Base-by-base conservation (phyloP, 2,888 invertebrate genomes). In the Falcaria lacertinaria region DNA sequence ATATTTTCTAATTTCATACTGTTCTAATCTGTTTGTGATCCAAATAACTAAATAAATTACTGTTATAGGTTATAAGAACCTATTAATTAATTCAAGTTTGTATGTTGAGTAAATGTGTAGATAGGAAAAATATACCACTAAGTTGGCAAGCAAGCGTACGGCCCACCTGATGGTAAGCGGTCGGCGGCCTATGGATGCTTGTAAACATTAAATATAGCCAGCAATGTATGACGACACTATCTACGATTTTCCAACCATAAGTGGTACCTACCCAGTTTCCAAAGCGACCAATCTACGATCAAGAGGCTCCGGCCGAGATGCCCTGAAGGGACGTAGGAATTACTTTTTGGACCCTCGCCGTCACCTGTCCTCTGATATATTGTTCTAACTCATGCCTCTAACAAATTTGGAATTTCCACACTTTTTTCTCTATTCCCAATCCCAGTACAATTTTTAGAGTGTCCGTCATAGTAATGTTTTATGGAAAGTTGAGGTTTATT, bases 321-420 rank as follows among this genome's bases (percentile, higher is more conserved):
- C 60, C 60, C 60, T 51, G 47, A 44, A 60, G 60, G 57, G 60
- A 48, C 51, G 48, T 42, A 48, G 47, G 57, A 59, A 60, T 61
- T 56, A 60, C 63, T 56, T 60, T 60, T 57, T 62, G 54, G 62
- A 60, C 50, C 46, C 62, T 36, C 45, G 51, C 56, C 59, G 62
- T 59, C 60, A 60, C 62, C 60, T 60, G 60, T 46, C 54, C 47
- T 25, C 48, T 15, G 44, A 47, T 54, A 48, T 8, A 37, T 37
- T 47, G 41, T 50, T 13, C 15, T 14, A 13, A 33, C 6, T 14
- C 15, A 6, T 32, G 8, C 13, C 11, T 14, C 14, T 0, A 5
- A 33, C 14, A 33, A 33, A 33, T 15, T 33, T 14, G 14, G 14
- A 33, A 14, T 14, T 14, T 14, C 7, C 14, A 14, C 33, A 14